phyloP scores from a whole-genome alignment of 2,113 vertebrate species.

The Microtus oregoni region DNA sequence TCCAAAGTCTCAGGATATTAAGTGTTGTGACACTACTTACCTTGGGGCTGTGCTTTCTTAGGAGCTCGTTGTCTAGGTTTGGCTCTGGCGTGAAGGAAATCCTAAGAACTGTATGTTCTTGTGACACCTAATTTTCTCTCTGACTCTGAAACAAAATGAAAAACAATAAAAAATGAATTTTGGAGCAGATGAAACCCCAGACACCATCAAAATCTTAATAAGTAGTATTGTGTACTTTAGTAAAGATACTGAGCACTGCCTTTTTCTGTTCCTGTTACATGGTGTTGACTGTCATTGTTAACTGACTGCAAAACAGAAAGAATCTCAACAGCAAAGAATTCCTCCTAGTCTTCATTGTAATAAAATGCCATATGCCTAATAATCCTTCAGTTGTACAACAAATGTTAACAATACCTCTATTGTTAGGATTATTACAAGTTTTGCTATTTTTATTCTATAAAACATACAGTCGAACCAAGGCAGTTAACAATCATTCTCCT shows the following conservation, averaged over 20 bases:
- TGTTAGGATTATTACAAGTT: not conserved
- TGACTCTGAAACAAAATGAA: not conserved
- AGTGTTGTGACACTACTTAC: not conserved
- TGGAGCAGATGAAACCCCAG: not conserved
- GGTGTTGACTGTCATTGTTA: not conserved
- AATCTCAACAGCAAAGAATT: not conserved
- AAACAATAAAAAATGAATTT: not conserved
- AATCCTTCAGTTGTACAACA: not conserved
- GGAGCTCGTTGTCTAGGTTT: not conserved
- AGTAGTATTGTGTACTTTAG: too few relatives aligned
- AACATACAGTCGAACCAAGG: conserved; percentile 49
- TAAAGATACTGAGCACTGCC: not conserved
- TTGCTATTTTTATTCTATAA: conserved; percentile 3
- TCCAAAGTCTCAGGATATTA: not conserved
- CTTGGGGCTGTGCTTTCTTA: not conserved
- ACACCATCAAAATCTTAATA: not conserved
- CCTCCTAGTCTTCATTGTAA: not conserved
- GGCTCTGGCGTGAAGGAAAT: not conserved
- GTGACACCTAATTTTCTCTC: not conserved
- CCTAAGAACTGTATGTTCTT: not conserved
- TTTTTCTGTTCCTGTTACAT: not conserved
- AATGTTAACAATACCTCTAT: not conserved
- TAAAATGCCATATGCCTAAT: not conserved
- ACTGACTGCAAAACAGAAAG: not conserved
- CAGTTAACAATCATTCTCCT: conserved; percentile 70